Evolutionary conservation across 2,797 vertebrate genomes (phyloP), one percentile per base, ranked within the genome.

Genomic region (Erethizon dorsatum): DNA sequence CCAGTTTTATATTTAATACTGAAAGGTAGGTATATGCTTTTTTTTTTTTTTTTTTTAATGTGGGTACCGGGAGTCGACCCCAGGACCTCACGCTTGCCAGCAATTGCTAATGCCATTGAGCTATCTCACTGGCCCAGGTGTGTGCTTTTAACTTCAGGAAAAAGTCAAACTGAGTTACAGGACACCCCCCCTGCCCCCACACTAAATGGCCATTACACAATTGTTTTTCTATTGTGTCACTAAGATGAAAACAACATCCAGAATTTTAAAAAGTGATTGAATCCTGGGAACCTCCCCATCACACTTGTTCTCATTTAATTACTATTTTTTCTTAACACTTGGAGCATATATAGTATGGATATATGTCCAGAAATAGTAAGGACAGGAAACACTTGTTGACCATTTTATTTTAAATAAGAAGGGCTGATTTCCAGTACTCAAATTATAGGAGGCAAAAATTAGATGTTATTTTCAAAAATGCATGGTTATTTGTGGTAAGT

Each of bases 321-420:
- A 78, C 12, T 69, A 22, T 33, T 83, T 77, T 57, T 67, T 85
- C 50, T 80, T 12, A 33, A 63, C 33, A 75, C 18, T 11, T 26
- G 63, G 69, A 87, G 6, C 28, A 18, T 26, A 17, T 54, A 31
- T 52, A 54, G 28, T 54, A 28, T 12, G n/a, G 73, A 50, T 20
- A 45, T 6, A 7, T n/a, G 10, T 57, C 50, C 33, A 6, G 75
- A 11, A 92, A 41, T 33, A 50, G 54, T 47, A 84, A 91, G 41
- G 71, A 57, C 17, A 88, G 85, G 85, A 92, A 87, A 91, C 47
- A 65, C 8, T 65, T 78, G 54, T 26, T 83, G 78, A 89, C 73
- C 13, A 67, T 73, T 92, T 96, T 54, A 47, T 91, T 91, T 96
- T 82, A 87, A 96, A 47, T 75, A 52, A 80, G 63, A 95, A 77